A percentile compares a stretch with the other conserved stretches of the same genome.
phyloP scores from a whole-genome alignment of 1,140 invertebrate species.

The Drosophila pectinifera region DNA sequence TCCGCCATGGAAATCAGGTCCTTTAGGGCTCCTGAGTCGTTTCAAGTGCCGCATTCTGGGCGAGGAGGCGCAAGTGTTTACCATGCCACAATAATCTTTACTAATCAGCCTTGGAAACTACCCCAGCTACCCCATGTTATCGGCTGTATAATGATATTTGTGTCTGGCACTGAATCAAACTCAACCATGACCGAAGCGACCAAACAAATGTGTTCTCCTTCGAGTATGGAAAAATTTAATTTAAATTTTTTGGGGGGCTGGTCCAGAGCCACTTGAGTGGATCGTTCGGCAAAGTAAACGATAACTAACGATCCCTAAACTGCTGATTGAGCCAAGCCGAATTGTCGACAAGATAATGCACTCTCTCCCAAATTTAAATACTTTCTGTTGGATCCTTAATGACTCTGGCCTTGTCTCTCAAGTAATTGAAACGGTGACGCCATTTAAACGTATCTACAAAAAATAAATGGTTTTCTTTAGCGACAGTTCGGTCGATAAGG shows the following conservation, averaged over 20 bases:
- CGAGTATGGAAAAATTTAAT: conserved; percentile 13
- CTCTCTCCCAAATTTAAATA: conserved; percentile 29
- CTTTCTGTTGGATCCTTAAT: conserved; percentile 24
- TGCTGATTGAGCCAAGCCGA: conserved; percentile 41
- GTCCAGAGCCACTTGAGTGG: conserved; percentile 16
- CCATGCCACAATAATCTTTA: conserved; percentile 72
- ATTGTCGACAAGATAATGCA: conserved; percentile 60
- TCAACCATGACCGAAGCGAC: conserved; percentile 46
- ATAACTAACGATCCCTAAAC: conserved; percentile 59
- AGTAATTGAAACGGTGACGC: conserved; percentile 46
- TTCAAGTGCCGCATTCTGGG: conserved; percentile 57
- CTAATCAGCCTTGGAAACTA: conserved; percentile 72
- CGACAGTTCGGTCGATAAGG: conserved; percentile 40
- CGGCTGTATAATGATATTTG: conserved; percentile 55
- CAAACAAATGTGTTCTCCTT: conserved; percentile 34
- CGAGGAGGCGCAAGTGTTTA: conserved; percentile 63
- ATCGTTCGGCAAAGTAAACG: conserved; percentile 30
- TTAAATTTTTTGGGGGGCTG: conserved; percentile 15
- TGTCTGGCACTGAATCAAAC: conserved; percentile 33
- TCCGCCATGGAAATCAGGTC: conserved; percentile 42
- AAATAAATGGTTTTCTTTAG: conserved; percentile 34
- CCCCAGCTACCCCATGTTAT: conserved; percentile 28
- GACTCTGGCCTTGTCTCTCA: conserved; percentile 34
- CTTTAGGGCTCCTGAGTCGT: conserved; percentile 24
- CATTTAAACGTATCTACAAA: conserved; percentile 38